Conservation (phyloP, 2,797 vertebrate genomes). For the Echiichthys vipera region DNA sequence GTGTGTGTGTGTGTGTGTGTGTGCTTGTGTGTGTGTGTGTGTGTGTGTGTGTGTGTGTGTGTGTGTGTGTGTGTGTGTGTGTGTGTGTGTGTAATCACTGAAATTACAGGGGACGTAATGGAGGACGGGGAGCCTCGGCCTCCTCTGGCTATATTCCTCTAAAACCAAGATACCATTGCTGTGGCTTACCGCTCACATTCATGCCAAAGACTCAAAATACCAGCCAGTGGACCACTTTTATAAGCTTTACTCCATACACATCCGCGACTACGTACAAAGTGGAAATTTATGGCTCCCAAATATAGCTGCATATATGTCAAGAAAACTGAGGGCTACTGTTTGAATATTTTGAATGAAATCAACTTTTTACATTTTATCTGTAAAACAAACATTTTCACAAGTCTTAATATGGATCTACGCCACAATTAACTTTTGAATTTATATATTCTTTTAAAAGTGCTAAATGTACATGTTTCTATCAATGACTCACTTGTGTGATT, state of each 20-base stretch:
- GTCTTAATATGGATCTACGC: constrained; percentile 28
- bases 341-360: constrained; percentile 61
- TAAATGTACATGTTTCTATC: constrained; percentile 44
- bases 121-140: constrained; percentile 78
- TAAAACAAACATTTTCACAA: constrained; percentile 46
- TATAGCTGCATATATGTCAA: constrained; percentile 59
- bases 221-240: constrained; percentile 78
- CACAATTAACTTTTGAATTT: constrained; percentile 28
- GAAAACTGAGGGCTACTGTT: constrained; percentile 41
- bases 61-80: constrained; percentile 50
- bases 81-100: constrained; percentile 74
- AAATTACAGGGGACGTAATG: constrained; percentile 85
- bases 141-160: constrained; percentile 76
- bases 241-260: constrained; percentile 77
- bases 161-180: constrained; percentile 85
- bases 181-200: constrained; percentile 81
- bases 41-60: constrained; percentile 34
- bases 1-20: constrained; percentile 59
- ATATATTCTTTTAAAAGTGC: constrained; percentile 37
- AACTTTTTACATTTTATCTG: constrained; percentile 34
- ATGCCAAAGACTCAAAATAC: constrained; percentile 83
- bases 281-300: constrained; percentile 74
- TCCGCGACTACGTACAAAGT: constrained; percentile 70
- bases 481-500: constrained; percentile 70
- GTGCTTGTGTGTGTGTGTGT: constrained; percentile 56